Percentiles rank a stretch among this genome's conserved stretches.
phyloP scores from a whole-genome alignment of 2,888 invertebrate species.

The Meloe dianella region DNA sequence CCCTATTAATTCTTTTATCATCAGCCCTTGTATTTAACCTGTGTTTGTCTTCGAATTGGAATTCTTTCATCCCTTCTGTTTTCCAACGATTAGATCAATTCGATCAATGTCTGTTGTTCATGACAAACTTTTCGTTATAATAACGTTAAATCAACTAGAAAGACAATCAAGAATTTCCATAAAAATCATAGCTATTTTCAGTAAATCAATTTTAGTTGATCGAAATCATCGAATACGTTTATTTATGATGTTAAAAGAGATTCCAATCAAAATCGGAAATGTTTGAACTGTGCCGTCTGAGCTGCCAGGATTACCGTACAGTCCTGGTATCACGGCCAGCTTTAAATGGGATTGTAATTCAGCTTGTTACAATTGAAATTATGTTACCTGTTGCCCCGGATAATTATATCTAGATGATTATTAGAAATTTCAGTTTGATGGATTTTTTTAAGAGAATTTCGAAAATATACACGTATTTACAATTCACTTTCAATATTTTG shows the following conservation, averaged over 20 bases:
- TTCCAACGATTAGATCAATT: not conserved
- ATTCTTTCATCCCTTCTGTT: not conserved
- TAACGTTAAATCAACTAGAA: not conserved
- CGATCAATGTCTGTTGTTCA: not conserved
- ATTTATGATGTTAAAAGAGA: constrained; percentile 1
- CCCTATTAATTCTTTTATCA: constrained; percentile 5
- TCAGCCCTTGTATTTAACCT: not conserved
- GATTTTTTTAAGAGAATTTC: too few species aligned
- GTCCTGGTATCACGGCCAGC: not conserved
- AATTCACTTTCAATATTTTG: too few species aligned
- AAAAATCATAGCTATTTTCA: not conserved
- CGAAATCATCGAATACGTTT: not conserved
- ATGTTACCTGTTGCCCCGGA: constrained; percentile 6
- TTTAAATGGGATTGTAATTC: not conserved
- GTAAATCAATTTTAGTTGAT: too few species aligned
- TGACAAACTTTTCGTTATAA: too few species aligned
- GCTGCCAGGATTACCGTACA: not conserved
- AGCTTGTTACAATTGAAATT: not conserved
- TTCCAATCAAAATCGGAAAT: not conserved
- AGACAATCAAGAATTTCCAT: not conserved
- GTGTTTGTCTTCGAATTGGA: not conserved
- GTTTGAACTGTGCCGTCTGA: not conserved
- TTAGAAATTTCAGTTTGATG: too few species aligned
- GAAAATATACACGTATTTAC: too few species aligned
- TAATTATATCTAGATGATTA: not conserved